Evolutionary conservation across 1,140 invertebrate species (phyloP), one percentile per base, ranked within the genome.

Genomic region (Acromyrmex heyeri): DNA sequence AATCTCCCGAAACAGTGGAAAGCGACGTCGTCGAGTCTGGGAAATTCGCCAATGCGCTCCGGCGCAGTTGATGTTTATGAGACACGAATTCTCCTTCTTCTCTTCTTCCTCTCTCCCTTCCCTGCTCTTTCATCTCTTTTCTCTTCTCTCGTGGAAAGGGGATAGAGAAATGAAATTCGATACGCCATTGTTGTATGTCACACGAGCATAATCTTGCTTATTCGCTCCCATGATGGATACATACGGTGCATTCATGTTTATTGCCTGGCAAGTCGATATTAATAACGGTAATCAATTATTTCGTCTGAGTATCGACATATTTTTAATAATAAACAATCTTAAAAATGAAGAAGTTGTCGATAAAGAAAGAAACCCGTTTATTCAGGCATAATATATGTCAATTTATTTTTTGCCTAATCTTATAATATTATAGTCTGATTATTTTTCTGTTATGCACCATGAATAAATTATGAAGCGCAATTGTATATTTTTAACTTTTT

Each of bases 1-100:
- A 90, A 69, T 87, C 89, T 87, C 78, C 78, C 79, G 88, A 90
- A 89, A 90, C 82, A 44, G 48, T 44, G 61, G 72, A 85, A 82
- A 57, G 30, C 27, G 53, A 67, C 67, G 55, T 61, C 67, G 55
- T 34, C 69, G 75, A 78, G 53, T 90, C 89, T 90, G 89, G 88
- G 89, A 90, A 90, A 87, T 79, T 87, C 86, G 24, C 62, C 83
- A 82, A 38, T 90, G 85, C 69, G 75, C 44, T 65, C 10, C 38
- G n/a, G 38, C 64, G 67, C 86, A 69, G 72, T 62, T 67, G 61
- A 88, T 86, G 83, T 90, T 89, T 88, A 88, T 61, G 88, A 75
- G 88, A 59, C 44, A 48, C 65, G 27, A 24, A 38, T 48, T 85
- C 85, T 85, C 24, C 64, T 48, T 77, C 27, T 34, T 65, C 18